Percentiles rank a stretch among this genome's conserved stretches.
phyloP scores from a whole-genome alignment of 2,113 vertebrate species.

The Micronycteris hirsuta region DNA sequence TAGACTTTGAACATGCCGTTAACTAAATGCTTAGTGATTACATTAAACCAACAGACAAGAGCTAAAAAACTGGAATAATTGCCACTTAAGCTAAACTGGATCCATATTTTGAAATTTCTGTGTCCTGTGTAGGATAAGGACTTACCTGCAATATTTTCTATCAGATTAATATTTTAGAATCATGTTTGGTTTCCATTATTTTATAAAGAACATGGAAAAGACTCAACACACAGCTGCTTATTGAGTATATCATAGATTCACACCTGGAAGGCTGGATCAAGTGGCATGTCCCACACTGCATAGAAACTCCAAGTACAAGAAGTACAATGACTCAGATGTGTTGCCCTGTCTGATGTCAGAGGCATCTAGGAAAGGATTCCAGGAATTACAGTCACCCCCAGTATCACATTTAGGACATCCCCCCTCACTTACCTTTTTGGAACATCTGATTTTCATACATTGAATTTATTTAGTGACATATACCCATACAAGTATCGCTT shows the following conservation, averaged over 20 bases:
- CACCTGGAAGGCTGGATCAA: background rate
- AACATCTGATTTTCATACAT: slow-evolving; percentile 10
- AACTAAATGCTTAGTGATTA: background rate
- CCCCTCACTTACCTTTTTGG: slow-evolving; percentile 15
- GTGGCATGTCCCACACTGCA: background rate
- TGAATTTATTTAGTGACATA: background rate
- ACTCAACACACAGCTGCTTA: background rate
- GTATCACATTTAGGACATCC: background rate
- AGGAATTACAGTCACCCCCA: background rate
- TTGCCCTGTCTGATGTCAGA: slow-evolving; percentile 15
- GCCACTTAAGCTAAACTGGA: background rate
- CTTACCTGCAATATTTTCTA: background rate
- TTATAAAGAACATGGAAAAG: slow-evolving; percentile 12
- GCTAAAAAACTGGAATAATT: slow-evolving; percentile 33
- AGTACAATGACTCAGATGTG: background rate
- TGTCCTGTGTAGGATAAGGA: background rate
- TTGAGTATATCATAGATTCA: slow-evolving; percentile 18
- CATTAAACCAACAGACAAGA: background rate
- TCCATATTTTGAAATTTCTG: slow-evolving; percentile 40
- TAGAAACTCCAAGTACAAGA: background rate
- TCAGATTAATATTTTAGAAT: slow-evolving; percentile 34
- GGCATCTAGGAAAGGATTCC: background rate
- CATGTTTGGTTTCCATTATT: slow-evolving; percentile 17
- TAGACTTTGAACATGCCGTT: slow-evolving; percentile 26
- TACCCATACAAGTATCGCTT: background rate